Evolutionary conservation across 2,113 vertebrate genomes (phyloP).

Genomic region (Cyphomyrus discorhynchus): DNA sequence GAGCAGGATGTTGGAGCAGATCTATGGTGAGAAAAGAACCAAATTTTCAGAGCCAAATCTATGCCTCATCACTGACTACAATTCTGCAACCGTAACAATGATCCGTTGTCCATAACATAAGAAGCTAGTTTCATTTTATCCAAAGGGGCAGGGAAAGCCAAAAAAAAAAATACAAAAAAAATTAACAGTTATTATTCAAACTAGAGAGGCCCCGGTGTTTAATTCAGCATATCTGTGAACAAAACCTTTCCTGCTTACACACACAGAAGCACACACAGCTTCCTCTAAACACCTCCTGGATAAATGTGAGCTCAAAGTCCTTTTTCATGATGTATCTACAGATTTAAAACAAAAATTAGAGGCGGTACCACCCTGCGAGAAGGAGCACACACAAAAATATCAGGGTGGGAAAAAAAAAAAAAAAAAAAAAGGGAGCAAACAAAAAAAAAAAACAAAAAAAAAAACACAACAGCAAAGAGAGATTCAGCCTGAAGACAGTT

Average conservation of each 20-base stretch:
- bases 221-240: neutral
- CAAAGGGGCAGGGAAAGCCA: neutral
- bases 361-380: too few relatives aligned
- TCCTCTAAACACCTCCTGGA: neutral
- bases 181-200: neutral
- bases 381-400: too few relatives aligned
- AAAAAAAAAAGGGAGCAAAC: too few relatives aligned
- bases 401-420: too few relatives aligned
- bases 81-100: neutral
- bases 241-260: neutral
- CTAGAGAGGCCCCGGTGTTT: neutral
- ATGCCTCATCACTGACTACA: neutral
- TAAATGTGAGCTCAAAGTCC: neutral
- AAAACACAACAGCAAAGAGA: neutral
- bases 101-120: neutral
- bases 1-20: neutral
- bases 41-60: neutral
- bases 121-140: neutral
- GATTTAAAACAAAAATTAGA: slow-evolving; percentile 36
- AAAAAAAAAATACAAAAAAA: neutral
- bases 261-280: neutral
- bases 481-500: slow-evolving; percentile 50
- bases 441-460: neutral
- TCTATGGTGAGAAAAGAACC: neutral
- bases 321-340: neutral